Percentiles rank a stretch among this genome's conserved stretches.
Conservation (phyloP, 2,797 vertebrate species). For the Holocentrus rufus region DNA sequence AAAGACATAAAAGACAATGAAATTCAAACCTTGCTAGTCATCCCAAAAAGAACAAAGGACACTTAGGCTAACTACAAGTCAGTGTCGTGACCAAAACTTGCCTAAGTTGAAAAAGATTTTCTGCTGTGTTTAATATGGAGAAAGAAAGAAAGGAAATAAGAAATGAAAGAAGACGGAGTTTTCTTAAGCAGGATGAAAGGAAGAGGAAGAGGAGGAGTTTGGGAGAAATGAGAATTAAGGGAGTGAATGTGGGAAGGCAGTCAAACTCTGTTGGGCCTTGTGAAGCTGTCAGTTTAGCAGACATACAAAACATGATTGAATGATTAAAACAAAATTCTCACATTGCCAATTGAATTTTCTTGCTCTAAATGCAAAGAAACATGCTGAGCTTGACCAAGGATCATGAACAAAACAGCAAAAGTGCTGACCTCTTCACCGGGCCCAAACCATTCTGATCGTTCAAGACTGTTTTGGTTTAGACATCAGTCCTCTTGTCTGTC, state of each 20-base stretch:
- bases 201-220: background rate
- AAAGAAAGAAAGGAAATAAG: background rate
- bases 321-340: background rate
- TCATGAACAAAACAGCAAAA: background rate
- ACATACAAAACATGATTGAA: background rate
- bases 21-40: background rate
- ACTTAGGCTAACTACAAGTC: too few species aligned
- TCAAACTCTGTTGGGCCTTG: constrained; percentile 40
- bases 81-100: background rate
- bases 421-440: constrained; percentile 29
- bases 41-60: too few species aligned
- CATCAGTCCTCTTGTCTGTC: constrained; percentile 41
- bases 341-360: background rate
- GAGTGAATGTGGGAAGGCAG: constrained; percentile 52
- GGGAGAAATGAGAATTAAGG: background rate
- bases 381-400: background rate
- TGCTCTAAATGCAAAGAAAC: background rate
- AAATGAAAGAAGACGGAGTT: background rate
- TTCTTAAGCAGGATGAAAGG: background rate
- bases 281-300: constrained; percentile 51
- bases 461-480: background rate
- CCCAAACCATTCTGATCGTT: constrained; percentile 10
- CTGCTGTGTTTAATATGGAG: background rate
- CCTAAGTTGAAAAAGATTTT: background rate
- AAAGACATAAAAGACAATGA: too few species aligned